Base-by-base conservation (phyloP, 2,888 invertebrate genomes). In the Pandemis heparana region DNA sequence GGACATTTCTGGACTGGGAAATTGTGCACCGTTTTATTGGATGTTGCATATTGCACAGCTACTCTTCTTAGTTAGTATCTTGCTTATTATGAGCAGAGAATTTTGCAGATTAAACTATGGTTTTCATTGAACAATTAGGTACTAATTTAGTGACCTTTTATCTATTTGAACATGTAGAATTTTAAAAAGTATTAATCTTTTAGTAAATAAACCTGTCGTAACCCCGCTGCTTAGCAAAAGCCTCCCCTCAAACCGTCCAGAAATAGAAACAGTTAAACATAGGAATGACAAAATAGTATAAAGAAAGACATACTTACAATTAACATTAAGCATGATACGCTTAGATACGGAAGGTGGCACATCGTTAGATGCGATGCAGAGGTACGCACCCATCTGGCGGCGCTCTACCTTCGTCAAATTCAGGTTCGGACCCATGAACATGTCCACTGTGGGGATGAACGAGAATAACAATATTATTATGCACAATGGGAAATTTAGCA, bases 311-410 rank as follows among this genome's bases (percentile, higher is more conserved):
- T 75, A 96, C 97, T 97, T 94, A 97, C 97, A 97, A 85, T 96
- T 96, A 65, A 97, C 96, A 82, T 95, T 96, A 59, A 97, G 95
- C 86, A 96, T 95, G 78, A 97, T 97, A 77, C 96, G 89, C 85
- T 97, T 96, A 92, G 96, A 96, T 77, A 96, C 96, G 7, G 96
- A 96, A 0, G 96, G 96, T 0, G 96, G 96, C 51, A 97, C 96
- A 78, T 96, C 96, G 85, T 97, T 97, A 78, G 95, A 95, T 2
- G 97, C 97, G 80, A 97, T 96, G 91, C 97, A 97, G 81, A 97
- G 95, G 87, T 97, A 97, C 43, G 96, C 96, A 23, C 97, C 97
- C 95, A 96, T 97, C 89, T 97, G 97, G 75, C 95, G 95, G 18
- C 96, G 92, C 80, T 96, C 96, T 75, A 97, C 96, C 82, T 95